Base-by-base conservation (phyloP, 2,797 vertebrate species). In the Xenentodon cancila region DNA sequence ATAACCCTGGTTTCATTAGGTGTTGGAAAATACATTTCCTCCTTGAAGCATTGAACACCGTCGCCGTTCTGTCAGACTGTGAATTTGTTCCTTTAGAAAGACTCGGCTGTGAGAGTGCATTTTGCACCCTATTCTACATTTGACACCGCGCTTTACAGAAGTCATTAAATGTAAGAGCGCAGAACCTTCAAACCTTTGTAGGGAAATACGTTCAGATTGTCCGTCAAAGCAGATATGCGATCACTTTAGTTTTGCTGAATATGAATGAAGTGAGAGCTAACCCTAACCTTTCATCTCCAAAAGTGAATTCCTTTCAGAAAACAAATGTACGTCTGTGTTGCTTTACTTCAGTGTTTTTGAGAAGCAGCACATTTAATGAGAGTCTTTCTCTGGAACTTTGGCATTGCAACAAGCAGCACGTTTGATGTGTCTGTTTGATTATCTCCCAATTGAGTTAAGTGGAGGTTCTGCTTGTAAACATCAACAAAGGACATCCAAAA, bases 361-460 rank as follows among this genome's bases (percentile, higher is more conserved):
- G 84, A 86, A 86, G 75, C 82, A 19, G 65, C 72, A 80, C 65
- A 71, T 87, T 87, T 90, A 92, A 92, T 89, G 88, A 92, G 84
- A 74, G 70, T 68, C 57, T 80, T 74, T 85, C 78, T 81, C 70
- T 18, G 73, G 71, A 90, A 81, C 82, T 82, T 86, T 86, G 78
- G 60, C 79, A 80, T 81, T 77, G 77, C 86, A 91, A 87, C 88
- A 87, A 89, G 86, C 77, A 74, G 73, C 59, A 74, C 72, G 79
- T 87, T 91, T 89, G 84, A 91, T 88, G 82, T 77, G 84, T 75
- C 76, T 84, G 79, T 91, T 88, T 89, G 87, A 92, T 89, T 90
- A 87, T 82, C 82, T 76, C 82, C 71, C 85, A 70, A 73, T 89
- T 77, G 80, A 85, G 74, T 66, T 72, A 67, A 80, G 77, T 81